phyloP scores from a whole-genome alignment of 2,888 invertebrate species.

The Notocelia uddmanniana region DNA sequence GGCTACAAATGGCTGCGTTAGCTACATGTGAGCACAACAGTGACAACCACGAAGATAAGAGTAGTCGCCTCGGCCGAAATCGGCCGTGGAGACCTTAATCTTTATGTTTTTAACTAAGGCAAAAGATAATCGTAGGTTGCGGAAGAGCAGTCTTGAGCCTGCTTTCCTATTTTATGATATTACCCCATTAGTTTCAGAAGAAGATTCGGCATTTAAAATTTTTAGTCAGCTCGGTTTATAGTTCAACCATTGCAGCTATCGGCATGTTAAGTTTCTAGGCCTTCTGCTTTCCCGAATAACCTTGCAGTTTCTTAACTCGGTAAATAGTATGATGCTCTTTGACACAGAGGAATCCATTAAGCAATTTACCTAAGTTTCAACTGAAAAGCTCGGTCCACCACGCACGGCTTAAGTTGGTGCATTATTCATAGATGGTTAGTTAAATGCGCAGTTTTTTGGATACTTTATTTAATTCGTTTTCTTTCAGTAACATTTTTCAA shows the following conservation, averaged over 20 bases:
- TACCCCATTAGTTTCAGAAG: neutral
- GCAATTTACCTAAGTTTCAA: neutral
- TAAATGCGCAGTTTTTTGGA: neutral
- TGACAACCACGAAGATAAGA: no score
- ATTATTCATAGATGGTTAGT: neutral
- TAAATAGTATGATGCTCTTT: no score
- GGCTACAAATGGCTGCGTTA: no score
- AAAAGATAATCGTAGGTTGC: neutral
- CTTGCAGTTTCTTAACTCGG: neutral
- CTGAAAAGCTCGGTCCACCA: neutral
- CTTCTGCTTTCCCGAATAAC: neutral
- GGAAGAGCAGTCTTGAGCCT: neutral
- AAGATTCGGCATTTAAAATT: neutral
- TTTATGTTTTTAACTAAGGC: neutral
- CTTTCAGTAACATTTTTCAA: conserved; percentile 9
- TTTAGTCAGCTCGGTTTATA: neutral
- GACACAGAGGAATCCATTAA: no score
- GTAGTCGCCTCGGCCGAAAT: no score
- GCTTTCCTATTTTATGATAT: neutral
- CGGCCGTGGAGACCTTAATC: no score
- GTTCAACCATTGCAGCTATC: neutral
- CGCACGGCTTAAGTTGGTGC: neutral
- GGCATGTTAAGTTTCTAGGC: neutral
- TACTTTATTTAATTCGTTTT: neutral
- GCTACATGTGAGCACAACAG: no score